Base-by-base conservation (phyloP, 2,797 vertebrate species). In the Etheostoma perlongum region DNA sequence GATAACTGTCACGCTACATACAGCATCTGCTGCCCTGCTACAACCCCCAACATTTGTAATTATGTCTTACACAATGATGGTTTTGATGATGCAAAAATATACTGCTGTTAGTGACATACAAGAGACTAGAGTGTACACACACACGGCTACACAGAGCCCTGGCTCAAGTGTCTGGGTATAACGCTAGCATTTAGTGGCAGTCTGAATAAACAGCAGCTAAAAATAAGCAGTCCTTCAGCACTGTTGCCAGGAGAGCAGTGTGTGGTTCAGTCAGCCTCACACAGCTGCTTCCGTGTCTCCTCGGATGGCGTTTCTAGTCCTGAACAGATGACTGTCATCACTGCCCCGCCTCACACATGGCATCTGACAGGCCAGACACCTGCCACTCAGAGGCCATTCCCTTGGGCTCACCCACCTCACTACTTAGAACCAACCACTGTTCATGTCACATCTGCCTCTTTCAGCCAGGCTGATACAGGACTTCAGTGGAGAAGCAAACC, bases 201-300 rank as follows among this genome's bases (percentile, higher is more conserved):
- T 67, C 82, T 74, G 67, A 67, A 69, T 54, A 55, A 69, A 83
- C 67, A 36, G 3, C 76, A 63, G 84, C 85, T 85, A 82, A 86
- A 90, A 87, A 86, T 83, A 85, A 72, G 74, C 85, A 42, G 76
- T 91, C 90, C 87, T 89, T 91, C 82, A 86, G 75, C 57, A 66
- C 83, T 48, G 72, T 89, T 89, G 88, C 89, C 90, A 89, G 81
- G 87, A 86, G 88, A 86, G 72, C 57, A 25, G 16, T 13, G 53
- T 68, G 65, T 65, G 48, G 47, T 63, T 69, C 58, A 36, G 52
- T 49, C 83, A n/a, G 36, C 72, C 58, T 64, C 67, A 10, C 15
- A 16, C 14, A 0, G 70, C 74, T 55, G 70, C 71, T 9, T 25
- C 48, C 36, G 33, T 14, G 13, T 53, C 65, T 55, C 65, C 71